Conservation (phyloP, 2,888 invertebrate species). For the Slavum lentiscoides region DNA sequence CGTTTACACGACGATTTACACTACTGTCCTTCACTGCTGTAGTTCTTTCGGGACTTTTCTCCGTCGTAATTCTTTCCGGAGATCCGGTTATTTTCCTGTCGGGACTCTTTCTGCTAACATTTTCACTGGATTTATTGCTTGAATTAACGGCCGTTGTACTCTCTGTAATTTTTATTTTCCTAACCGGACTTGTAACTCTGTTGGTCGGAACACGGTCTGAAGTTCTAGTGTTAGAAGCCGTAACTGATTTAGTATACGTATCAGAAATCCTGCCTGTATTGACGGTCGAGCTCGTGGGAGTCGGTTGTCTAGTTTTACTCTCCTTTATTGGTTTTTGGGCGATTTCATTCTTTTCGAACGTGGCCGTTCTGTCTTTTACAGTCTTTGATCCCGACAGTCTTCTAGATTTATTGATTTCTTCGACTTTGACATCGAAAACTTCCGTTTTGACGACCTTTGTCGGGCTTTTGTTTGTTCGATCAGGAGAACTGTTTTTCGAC, state of each 20-base stretch:
- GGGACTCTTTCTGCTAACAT: background rate
- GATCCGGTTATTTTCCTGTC: slow-evolving; percentile 4
- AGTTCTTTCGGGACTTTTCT: slow-evolving; percentile 22
- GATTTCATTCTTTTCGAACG: slow-evolving; percentile 59
- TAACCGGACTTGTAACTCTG: slow-evolving; percentile 16
- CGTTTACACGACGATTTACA: background rate
- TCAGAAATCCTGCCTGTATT: background rate
- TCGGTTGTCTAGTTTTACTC: background rate
- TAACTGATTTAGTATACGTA: slow-evolving; percentile 58
- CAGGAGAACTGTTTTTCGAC: slow-evolving; percentile 17
- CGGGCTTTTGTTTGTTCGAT: background rate
- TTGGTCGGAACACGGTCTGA: background rate
- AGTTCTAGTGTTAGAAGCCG: background rate
- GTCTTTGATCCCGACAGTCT: slow-evolving; percentile 24
- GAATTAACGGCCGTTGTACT: background rate
- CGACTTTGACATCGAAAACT: slow-evolving; percentile 30
- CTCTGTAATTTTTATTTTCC: slow-evolving; percentile 10
- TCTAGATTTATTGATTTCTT: slow-evolving; percentile 25
- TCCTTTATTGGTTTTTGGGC: background rate
- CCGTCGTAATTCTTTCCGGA: background rate
- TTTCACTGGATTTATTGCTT: background rate
- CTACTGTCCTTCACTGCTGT: background rate
- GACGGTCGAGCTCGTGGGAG: background rate
- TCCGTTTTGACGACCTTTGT: background rate
- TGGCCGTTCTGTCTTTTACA: slow-evolving; percentile 58